Base-by-base conservation (phyloP, 30 jellyfish, hydroid and myxozoan species). In the Turritopsis dohrnii region DNA sequence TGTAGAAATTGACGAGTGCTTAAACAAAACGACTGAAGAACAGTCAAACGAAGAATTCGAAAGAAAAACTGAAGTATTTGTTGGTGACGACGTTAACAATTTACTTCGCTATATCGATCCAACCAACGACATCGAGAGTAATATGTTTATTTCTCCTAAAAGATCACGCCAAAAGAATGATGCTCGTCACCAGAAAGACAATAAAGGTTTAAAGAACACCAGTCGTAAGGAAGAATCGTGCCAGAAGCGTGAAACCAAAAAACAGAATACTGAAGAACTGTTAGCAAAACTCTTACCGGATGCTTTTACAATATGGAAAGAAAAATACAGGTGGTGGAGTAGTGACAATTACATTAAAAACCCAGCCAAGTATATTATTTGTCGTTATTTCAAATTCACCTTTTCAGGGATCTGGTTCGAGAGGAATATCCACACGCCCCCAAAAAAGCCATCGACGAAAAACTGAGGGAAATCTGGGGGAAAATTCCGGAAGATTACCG, bases 271-370 rank as follows among this genome's bases (percentile, higher is more conserved):
- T 13, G 60, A 41, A 41, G 60, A 41, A 41, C 60, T 69, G n/a
- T 19, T 69, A 19, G 30, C 77, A 69, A 69, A 69, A 69, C 30
- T 69, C 31, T 21, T 69, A 16, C 77, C 77, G 8, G 77, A 19
- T 69, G 77, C 77, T 69, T 69, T 69, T 69, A n/a, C 77, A 23
- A 69, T 69, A 23, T 69, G 77, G 77, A 9, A 69, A 1, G 77
- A 69, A 19, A 69, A 69, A 69, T 69, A 69, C 22, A 69, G 77
- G 77, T 69, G 19, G 16, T n/a, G 30, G 30, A 69, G 22, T 19
- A 1, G 22, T n/a, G 73, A 60, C 0, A 60, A 0, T 0, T 18
- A 60, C 19, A 18, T 60, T 18, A 18, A 60, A 60, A 60, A 60
- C 73, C 21, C 21, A 60, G 21, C 17, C 31, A 9, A 69, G 8